Evolutionary conservation across 2,797 vertebrate genomes (phyloP), one percentile per base, ranked within the genome.

Genomic region (Poecilia picta): DNA sequence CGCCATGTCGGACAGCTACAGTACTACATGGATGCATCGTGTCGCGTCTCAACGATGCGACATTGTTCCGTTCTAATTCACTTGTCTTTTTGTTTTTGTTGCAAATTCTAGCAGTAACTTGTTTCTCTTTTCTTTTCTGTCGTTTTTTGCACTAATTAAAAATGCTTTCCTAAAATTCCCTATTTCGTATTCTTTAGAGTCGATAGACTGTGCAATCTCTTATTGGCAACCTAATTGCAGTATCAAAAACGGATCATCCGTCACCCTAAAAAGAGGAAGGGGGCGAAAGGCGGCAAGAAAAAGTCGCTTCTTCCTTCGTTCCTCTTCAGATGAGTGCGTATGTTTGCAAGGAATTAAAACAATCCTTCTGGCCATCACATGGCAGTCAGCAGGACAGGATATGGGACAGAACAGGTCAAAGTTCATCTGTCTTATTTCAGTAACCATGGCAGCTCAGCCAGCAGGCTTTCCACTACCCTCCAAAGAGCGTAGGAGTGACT

Each of bases 171-270:
- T 97, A 97, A 90, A 93, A 91, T 92, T 94, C 92, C 92, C 93
- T 94, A 94, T 92, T 93, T 93, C 93, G 91, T 94, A 93, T 90
- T 97, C 97, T 98, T 98, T 98, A 98, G 97, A 98, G 98, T 98
- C 98, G 95, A 95, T 96, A 97, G 97, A 98, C 97, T 98, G 97
- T 98, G 98, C 97, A 98, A 98, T 98, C 97, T 98, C 98, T 98
- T 97, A 97, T 96, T 98, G 97, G 98, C 98, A 98, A 98, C 97
- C 97, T 96, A 97, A 97, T 97, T 96, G 97, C 97, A 97, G 97
- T 97, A 97, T 98, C 51, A 89, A 92, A 92, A 92, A 89, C 89
- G 91, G 88, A 93, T 95, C 96, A 96, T 95, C 96, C 95, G 96
- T 94, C 89, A 92, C 94, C 91, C 90, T 89, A 88, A 76, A 90